A percentile compares a stretch with the other conserved stretches of the same genome.
These are phyloP conservation scores for Andrena cerasifolii DNA, from an alignment of 1,140 invertebrate species.

Conservation along the genomic window DNA sequence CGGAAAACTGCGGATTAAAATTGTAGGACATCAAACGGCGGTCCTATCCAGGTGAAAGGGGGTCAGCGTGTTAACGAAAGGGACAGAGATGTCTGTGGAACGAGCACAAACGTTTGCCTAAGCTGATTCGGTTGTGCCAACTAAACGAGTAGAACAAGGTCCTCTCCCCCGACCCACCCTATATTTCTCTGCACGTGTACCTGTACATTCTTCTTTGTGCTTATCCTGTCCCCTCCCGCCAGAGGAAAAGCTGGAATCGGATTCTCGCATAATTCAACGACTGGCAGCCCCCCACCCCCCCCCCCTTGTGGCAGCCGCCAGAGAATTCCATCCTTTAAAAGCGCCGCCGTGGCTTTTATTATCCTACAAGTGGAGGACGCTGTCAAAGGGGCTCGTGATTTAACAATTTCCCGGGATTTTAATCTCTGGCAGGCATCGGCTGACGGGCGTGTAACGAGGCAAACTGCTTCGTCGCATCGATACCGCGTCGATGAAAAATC, in stretches of 20 bases:
- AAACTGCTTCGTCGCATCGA: conserved; percentile 20
- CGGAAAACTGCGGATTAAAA: conserved; percentile 38
- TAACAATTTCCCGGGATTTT: conserved; percentile 57
- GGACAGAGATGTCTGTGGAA: not conserved
- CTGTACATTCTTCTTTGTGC: not conserved
- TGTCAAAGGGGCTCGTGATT: conserved; percentile 43
- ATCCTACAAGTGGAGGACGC: conserved; percentile 3
- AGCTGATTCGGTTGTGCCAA: conserved; percentile 38
- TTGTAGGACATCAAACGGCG: conserved; percentile 17
- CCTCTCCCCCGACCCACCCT: not conserved
- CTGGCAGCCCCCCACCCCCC: not conserved
- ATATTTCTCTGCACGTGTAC: not conserved
- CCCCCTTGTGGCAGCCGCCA: not conserved
- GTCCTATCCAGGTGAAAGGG: not conserved
- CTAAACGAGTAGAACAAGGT: conserved; percentile 40
- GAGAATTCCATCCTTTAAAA: conserved; percentile 16
- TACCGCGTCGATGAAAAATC: conserved; percentile 19
- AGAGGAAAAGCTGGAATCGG: not conserved
- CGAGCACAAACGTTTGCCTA: conserved; percentile 38
- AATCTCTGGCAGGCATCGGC: conserved; percentile 25
- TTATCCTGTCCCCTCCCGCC: not conserved
- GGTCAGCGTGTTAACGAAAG: conserved; percentile 24
- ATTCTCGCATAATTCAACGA: conserved; percentile 50
- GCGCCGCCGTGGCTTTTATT: conserved; percentile 41
- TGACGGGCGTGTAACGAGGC: conserved; percentile 16